These are phyloP conservation scores for Apamea crenata DNA, from an alignment of 2,888 invertebrate genomes.

Conservation along the genomic window DNA sequence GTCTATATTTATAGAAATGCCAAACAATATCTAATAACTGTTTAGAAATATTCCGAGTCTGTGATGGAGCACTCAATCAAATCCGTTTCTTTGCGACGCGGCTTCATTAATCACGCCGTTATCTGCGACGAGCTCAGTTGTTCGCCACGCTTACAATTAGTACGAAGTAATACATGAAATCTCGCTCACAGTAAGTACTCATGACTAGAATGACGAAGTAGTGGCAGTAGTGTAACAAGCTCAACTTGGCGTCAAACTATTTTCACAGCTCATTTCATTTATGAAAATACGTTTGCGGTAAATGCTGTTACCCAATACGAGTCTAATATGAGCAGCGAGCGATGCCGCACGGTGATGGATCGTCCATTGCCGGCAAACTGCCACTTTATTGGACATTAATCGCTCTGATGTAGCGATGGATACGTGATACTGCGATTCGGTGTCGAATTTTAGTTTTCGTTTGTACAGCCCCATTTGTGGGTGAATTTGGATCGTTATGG, in stretches of 20 bases:
- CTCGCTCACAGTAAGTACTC: background rate
- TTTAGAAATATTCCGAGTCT: conserved; percentile 6
- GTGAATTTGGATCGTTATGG: conserved; percentile 44
- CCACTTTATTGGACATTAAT: conserved; percentile 69
- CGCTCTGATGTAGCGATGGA: conserved; percentile 64
- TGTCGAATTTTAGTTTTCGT: conserved; percentile 48
- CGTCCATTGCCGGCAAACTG: conserved; percentile 59
- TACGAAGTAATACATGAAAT: conserved; percentile 9
- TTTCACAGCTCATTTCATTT: conserved; percentile 53
- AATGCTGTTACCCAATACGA: conserved; percentile 51
- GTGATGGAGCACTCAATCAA: conserved; percentile 4
- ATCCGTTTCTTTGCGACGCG: background rate
- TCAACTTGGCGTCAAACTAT: conserved; percentile 32
- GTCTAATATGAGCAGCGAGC: conserved; percentile 35
- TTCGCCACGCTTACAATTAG: conserved; percentile 16
- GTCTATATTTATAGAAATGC: conserved; percentile 22
- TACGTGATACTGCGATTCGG: conserved; percentile 57
- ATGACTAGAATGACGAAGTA: conserved; percentile 12
- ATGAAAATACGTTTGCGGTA: conserved; percentile 53
- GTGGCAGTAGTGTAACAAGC: conserved; percentile 4
- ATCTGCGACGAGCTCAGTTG: conserved; percentile 4
- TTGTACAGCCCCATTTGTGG: conserved; percentile 36
- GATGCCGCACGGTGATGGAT: conserved; percentile 64
- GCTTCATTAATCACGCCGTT: conserved; percentile 32
- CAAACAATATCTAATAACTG: conserved; percentile 14